phyloP scores from a whole-genome alignment of 64 coral and sea anemone genomes.

The Dendrophyllia cribrosa region DNA sequence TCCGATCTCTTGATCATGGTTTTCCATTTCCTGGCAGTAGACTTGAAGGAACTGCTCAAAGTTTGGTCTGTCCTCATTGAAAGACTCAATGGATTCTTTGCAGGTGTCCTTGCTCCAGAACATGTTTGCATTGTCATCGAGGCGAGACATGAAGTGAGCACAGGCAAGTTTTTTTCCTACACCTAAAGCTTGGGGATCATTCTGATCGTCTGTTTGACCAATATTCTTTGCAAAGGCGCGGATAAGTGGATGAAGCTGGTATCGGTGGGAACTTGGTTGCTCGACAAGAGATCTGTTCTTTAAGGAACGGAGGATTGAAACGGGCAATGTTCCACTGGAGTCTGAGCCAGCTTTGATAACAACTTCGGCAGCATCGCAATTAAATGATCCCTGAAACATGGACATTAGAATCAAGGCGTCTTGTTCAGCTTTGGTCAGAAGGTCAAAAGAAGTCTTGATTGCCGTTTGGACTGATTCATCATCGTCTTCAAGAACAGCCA shows the following conservation, averaged over 20 bases:
- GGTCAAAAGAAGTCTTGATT: slow-evolving; percentile 22
- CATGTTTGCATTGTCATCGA: background rate
- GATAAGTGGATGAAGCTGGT: slow-evolving; percentile 31
- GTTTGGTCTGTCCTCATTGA: slow-evolving; percentile 29
- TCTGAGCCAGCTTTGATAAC: too few species aligned
- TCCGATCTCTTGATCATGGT: background rate
- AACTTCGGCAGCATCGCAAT: slow-evolving; percentile 1
- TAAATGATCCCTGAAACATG: background rate
- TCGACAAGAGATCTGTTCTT: slow-evolving; percentile 13
- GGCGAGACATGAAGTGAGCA: slow-evolving; percentile 2
- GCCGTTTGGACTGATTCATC: background rate
- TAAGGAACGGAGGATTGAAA: background rate
- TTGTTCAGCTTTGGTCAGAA: background rate
- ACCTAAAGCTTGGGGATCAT: background rate
- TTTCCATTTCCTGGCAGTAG: too few species aligned
- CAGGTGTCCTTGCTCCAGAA: slow-evolving; percentile 35
- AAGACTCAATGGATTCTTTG: slow-evolving; percentile 37
- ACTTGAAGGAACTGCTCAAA: background rate
- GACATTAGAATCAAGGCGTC: slow-evolving; percentile 10
- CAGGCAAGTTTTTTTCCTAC: background rate
- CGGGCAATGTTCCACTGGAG: background rate
- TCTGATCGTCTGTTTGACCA: background rate
- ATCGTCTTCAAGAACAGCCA: background rate
- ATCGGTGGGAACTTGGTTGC: background rate
- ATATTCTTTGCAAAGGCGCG: slow-evolving; percentile 16